These are phyloP conservation scores for Venustoraphidia nigricollis DNA, from an alignment of 2,888 invertebrate genomes.

Conservation along the genomic window DNA sequence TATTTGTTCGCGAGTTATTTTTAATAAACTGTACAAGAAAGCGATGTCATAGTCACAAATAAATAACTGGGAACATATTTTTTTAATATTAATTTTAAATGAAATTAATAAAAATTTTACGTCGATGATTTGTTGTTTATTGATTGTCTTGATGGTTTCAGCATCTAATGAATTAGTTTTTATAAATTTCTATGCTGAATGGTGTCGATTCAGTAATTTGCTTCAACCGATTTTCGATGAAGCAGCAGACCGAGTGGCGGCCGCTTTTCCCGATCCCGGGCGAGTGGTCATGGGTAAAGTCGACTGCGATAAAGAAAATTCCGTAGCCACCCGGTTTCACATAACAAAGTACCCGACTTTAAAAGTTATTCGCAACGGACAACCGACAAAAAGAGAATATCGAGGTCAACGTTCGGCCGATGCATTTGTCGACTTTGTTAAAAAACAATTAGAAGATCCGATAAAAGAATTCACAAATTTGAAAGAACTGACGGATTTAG, in stretches of 20 bases:
- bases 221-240: slow-evolving; percentile 94
- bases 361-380: slow-evolving; percentile 84
- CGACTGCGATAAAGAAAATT: slow-evolving; percentile 88
- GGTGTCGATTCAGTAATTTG: slow-evolving; percentile 98
- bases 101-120: not conserved
- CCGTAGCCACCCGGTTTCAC: slow-evolving; percentile 79
- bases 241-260: slow-evolving; percentile 72
- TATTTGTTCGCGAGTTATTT: not conserved
- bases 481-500: slow-evolving; percentile 56
- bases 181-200: slow-evolving; percentile 98
- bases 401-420: slow-evolving; percentile 80
- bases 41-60: not conserved
- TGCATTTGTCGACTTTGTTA: slow-evolving; percentile 77
- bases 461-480: slow-evolving; percentile 61
- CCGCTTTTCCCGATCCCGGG: slow-evolving; percentile 64
- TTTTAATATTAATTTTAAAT: not conserved
- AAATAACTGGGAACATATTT: not conserved
- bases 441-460: slow-evolving; percentile 76
- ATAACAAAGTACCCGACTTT: slow-evolving; percentile 97
- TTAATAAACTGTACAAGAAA: not conserved
- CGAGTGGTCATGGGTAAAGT: slow-evolving; percentile 90
- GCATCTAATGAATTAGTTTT: slow-evolving; percentile 93
- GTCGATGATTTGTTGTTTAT: not conserved
- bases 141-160: slow-evolving; percentile 33
- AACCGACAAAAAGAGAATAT: slow-evolving; percentile 80